phyloP scores from a whole-genome alignment of 2,113 vertebrate species.

The Elephantulus edwardii region DNA sequence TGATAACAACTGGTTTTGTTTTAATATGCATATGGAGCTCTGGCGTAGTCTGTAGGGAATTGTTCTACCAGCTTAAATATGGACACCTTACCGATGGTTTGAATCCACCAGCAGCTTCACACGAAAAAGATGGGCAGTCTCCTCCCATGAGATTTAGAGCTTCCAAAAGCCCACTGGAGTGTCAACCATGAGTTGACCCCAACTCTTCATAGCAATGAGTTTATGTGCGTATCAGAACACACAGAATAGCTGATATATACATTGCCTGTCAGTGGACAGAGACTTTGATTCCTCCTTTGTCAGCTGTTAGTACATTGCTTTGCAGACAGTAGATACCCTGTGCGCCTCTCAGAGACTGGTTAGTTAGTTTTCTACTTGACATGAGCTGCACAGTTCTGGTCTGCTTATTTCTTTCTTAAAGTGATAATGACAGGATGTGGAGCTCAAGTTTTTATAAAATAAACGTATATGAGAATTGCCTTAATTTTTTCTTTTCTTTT shows the following conservation, averaged over 20 bases:
- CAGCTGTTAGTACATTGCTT: not conserved
- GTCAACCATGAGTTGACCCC: too few relatives aligned
- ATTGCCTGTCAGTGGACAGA: not conserved
- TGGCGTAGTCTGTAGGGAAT: too few relatives aligned
- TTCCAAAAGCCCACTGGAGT: too few relatives aligned
- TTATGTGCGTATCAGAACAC: too few relatives aligned
- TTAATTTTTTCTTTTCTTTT: not conserved
- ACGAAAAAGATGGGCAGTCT: too few relatives aligned
- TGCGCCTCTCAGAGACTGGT: conserved; percentile 17
- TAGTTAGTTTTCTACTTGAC: conserved; percentile 37
- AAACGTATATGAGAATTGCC: not conserved
- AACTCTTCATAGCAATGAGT: too few relatives aligned
- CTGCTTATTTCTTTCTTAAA: not conserved
- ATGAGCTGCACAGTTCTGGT: conserved; percentile 25
- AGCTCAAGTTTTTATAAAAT: conserved; percentile 22
- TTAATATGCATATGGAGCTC: not conserved
- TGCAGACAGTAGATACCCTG: not conserved
- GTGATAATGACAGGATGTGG: not conserved
- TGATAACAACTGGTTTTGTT: not conserved
- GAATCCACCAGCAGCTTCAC: too few relatives aligned
- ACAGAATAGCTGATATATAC: too few relatives aligned
- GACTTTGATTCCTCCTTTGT: not conserved
- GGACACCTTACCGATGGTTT: too few relatives aligned
- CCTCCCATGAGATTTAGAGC: too few relatives aligned
- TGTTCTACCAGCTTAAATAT: too few relatives aligned